Base-by-base conservation (phyloP, 2,113 vertebrate genomes). In the Lepus americanus region DNA sequence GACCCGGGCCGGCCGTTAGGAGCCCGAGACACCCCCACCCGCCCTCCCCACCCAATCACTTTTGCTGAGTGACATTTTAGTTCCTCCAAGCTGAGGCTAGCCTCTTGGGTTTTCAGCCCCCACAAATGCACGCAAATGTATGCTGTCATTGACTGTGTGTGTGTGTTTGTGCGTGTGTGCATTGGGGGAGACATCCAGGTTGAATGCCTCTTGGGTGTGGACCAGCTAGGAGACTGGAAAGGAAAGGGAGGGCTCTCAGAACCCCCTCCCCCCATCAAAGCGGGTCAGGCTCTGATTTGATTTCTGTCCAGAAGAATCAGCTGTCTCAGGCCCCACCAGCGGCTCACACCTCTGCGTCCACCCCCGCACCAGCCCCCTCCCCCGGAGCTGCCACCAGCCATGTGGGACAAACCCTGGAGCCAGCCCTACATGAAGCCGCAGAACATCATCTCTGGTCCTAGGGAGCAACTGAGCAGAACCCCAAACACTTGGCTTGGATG, bases 1-100 rank as follows among this genome's bases (percentile, higher is more conserved):
- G 0, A 14, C 55, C 12, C 14, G 55, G 55, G 55, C 44, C 6
- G 7, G 0, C 11, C 29, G 13, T 3, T 1, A 1, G 10, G 39
- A 55, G 33, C 31, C 51, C 22, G 5, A 20, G 33, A 3, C n/a
- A 10, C 19, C 13, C 31, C 64, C 36, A 3, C 9, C 8, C 33
- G 2, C 6, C n/a, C 64, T 29, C 9, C 69, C 55, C 0, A 8
- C 69, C 55, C 0, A 8, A 49, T 90, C 89, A 86, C 49, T 63
- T 73, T 69, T 79, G 74, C 70, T 23, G 39, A 44, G 14, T 22
- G 67, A 25, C 9, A 8, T 74, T n/a, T 74, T 53, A 81, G 84
- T 96, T 76, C n/a, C 81, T 36, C 87, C 16, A n/a, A 55, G 25
- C 63, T 80, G 84, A 74, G 78, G 10, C 66, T 17, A 36, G 44